Evolutionary conservation across 1,140 invertebrate species (phyloP).

Genomic region (Tetramorium simillimum): DNA sequence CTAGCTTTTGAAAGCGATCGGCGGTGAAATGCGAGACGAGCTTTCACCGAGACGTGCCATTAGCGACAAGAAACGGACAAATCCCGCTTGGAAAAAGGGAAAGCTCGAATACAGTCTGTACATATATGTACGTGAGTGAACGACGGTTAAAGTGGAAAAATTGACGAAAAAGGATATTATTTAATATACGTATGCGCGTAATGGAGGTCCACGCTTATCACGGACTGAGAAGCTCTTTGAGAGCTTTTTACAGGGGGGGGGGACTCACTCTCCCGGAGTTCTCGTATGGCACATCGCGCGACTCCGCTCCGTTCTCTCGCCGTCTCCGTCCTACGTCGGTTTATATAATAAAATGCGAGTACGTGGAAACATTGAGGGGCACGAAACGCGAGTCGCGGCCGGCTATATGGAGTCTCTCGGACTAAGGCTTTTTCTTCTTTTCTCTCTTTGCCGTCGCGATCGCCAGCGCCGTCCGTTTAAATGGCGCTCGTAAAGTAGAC

Average conservation of each 20-base stretch:
- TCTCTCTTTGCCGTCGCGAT: background rate
- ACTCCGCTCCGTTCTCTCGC: background rate
- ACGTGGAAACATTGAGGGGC: conserved; percentile 3
- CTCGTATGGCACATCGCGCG: conserved; percentile 28
- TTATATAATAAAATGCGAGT: conserved; percentile 35
- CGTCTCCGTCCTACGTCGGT: background rate
- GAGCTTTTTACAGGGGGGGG: conserved; percentile 24
- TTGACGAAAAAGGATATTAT: conserved; percentile 55
- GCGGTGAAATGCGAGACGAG: conserved; percentile 30
- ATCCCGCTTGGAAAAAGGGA: conserved; percentile 10
- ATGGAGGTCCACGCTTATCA: conserved; percentile 57
- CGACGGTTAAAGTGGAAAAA: conserved; percentile 8
- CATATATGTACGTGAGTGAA: background rate
- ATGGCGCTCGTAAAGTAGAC: conserved; percentile 27
- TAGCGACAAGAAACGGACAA: conserved; percentile 43
- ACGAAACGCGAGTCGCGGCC: background rate
- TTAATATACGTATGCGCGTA: conserved; percentile 45
- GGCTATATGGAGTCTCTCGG: conserved; percentile 1
- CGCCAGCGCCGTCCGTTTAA: background rate
- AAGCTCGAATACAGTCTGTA: conserved; percentile 20
- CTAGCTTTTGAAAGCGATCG: conserved; percentile 42
- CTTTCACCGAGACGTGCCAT: conserved; percentile 48
- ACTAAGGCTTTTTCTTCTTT: background rate
- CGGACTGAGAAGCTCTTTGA: conserved; percentile 55
- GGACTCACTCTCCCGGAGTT: conserved; percentile 2